phyloP scores from a whole-genome alignment of 2,113 vertebrate genomes.

The Strix aluco region DNA sequence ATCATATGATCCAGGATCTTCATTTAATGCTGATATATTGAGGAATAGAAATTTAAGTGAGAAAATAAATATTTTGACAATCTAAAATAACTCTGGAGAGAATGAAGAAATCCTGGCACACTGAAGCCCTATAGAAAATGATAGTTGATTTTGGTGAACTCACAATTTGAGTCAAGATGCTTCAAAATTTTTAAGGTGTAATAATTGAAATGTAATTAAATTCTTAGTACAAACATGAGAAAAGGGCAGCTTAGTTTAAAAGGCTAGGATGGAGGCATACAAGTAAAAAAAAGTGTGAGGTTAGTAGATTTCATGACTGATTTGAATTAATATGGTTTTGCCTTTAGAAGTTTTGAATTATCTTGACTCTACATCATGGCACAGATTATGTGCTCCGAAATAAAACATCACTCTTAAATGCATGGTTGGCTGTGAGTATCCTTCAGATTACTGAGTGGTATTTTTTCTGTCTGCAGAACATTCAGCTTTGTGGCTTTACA shows the following conservation, averaged over 20 bases:
- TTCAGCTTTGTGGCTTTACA: not conserved
- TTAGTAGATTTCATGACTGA: not conserved
- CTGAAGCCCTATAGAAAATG: not conserved
- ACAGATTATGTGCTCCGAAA: not conserved
- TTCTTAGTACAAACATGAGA: not conserved
- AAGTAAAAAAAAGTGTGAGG: not conserved
- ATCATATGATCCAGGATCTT: not conserved
- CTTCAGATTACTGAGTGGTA: not conserved
- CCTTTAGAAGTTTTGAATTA: not conserved
- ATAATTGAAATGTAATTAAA: not conserved
- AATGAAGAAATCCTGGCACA: not conserved
- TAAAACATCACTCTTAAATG: not conserved
- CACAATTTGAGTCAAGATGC: not conserved
- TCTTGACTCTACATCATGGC: not conserved
- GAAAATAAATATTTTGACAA: not conserved
- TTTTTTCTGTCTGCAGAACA: not conserved
- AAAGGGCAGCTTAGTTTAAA: not conserved
- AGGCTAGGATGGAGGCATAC: not conserved
- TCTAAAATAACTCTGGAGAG: not conserved
- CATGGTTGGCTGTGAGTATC: accelerated
- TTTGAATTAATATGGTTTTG: not conserved
- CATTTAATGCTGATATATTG: not conserved
- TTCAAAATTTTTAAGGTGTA: not conserved
- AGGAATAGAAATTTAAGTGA: not conserved
- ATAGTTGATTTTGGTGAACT: not conserved